These are phyloP conservation scores for Hofmannophila pseudospretella DNA, from an alignment of 2,888 invertebrate species.

Conservation along the genomic window DNA sequence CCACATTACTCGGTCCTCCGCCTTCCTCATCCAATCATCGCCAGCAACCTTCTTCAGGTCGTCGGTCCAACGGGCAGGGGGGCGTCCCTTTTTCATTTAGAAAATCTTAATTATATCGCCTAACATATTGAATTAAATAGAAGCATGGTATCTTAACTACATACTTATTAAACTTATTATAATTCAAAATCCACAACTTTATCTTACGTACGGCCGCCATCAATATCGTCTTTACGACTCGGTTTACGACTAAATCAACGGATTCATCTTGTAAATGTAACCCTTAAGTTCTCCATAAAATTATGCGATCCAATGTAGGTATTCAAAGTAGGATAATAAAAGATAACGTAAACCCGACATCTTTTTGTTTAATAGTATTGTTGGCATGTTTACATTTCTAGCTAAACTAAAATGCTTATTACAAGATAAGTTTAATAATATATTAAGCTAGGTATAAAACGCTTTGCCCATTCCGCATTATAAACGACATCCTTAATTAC, in stretches of 20 bases:
- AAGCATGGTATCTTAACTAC: constrained; percentile 14
- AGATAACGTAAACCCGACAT: constrained; percentile 5
- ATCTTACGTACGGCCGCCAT: constrained; percentile 46
- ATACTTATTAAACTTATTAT: constrained; percentile 17
- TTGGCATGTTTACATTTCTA: constrained; percentile 10
- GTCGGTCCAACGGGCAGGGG: no score
- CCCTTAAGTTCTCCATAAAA: constrained; percentile 61
- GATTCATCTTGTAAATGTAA: constrained; percentile 61
- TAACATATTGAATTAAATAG: constrained; percentile 13
- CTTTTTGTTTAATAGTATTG: constrained; percentile 10
- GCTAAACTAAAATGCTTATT: background rate
- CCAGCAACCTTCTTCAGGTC: no score
- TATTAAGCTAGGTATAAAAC: constrained; percentile 15
- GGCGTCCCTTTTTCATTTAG: no score
- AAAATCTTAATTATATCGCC: constrained; percentile 6
- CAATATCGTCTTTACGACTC: constrained; percentile 53
- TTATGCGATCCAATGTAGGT: constrained; percentile 51
- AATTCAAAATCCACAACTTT: constrained; percentile 53
- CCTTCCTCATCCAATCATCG: no score
- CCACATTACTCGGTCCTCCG: no score
- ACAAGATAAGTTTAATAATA: constrained; percentile 5
- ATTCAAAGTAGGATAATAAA: constrained; percentile 23
- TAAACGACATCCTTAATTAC: constrained; percentile 12
- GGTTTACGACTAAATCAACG: constrained; percentile 67
- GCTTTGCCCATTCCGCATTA: constrained; percentile 5